phyloP scores from a whole-genome alignment of 2,888 invertebrate genomes.

The Choreutis nemorana region DNA sequence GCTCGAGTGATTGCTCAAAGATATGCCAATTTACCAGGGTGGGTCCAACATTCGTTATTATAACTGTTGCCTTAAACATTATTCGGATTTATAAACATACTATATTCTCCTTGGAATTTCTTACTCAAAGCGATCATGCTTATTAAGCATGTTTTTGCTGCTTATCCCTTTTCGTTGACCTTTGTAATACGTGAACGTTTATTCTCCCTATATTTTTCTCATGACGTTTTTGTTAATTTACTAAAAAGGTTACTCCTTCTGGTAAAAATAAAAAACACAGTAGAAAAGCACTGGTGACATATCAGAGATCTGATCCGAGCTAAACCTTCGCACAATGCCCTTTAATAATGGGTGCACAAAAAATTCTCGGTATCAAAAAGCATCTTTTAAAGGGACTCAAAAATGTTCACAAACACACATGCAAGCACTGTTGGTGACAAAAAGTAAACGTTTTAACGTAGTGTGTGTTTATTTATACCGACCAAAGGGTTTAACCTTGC shows the following conservation, averaged over 20 bases:
- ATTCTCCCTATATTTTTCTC: constrained; percentile 22
- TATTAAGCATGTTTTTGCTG: too few species aligned
- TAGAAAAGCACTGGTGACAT: constrained; percentile 54
- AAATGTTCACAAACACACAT: constrained; percentile 45
- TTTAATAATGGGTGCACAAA: constrained; percentile 56
- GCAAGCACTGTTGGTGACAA: constrained; percentile 31
- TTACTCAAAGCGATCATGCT: too few species aligned
- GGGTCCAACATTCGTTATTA: too few species aligned
- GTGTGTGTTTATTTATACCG: constrained; percentile 33
- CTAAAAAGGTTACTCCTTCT: constrained; percentile 50
- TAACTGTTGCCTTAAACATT: too few species aligned
- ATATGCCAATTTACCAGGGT: constrained; percentile 24
- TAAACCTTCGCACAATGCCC: constrained; percentile 58
- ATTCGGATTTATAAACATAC: too few species aligned
- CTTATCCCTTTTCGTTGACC: constrained; percentile 16
- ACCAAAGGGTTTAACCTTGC: constrained; percentile 49
- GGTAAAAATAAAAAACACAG: constrained; percentile 41
- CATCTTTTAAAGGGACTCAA: constrained; percentile 51
- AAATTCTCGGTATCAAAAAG: constrained; percentile 62
- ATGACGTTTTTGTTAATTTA: constrained; percentile 30
- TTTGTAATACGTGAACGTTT: constrained; percentile 13
- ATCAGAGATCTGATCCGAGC: constrained; percentile 59
- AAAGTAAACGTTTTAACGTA: constrained; percentile 29
- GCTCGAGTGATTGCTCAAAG: constrained; percentile 31
- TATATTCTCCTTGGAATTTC: too few species aligned